A percentile compares a stretch with the other conserved stretches of the same genome.
phyloP scores from a whole-genome alignment of 2,113 vertebrate genomes.

The Callopanchax toddi region DNA sequence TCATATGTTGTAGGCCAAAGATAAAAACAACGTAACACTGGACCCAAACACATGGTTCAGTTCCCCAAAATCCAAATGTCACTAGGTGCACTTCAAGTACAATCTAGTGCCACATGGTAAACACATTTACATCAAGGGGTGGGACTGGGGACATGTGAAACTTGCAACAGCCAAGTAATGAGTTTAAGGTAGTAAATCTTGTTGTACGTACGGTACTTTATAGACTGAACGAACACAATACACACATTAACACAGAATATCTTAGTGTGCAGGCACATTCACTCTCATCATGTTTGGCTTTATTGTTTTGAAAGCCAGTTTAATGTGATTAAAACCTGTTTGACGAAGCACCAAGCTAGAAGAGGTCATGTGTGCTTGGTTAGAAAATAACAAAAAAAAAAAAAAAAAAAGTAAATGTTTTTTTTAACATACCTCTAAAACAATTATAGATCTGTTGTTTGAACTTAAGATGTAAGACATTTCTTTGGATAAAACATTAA shows the following conservation, averaged over 20 bases:
- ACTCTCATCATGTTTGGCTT: constrained; percentile 48
- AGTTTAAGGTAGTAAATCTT: constrained; percentile 66
- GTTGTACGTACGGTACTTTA: constrained; percentile 74
- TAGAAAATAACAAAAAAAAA: not conserved
- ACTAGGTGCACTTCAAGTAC: constrained; percentile 80
- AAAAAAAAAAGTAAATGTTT: constrained; percentile 23
- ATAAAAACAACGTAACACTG: constrained; percentile 75
- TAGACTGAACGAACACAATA: constrained; percentile 73
- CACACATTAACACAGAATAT: constrained; percentile 73
- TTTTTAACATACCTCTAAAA: constrained; percentile 45
- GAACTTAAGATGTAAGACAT: constrained; percentile 67
- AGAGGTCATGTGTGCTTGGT: constrained; percentile 60
- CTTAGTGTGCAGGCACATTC: constrained; percentile 69
- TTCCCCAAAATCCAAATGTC: constrained; percentile 69
- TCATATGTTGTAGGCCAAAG: constrained; percentile 79
- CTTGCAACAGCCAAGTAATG: constrained; percentile 67
- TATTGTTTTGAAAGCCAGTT: constrained; percentile 65
- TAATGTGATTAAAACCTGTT: constrained; percentile 52
- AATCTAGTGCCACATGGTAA: constrained; percentile 77
- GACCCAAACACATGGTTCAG: constrained; percentile 71
- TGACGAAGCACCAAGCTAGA: constrained; percentile 65
- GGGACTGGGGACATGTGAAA: constrained; percentile 57
- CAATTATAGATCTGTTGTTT: constrained; percentile 3
- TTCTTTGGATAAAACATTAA: constrained; percentile 50
- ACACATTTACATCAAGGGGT: constrained; percentile 67